These are phyloP conservation scores for Ia io DNA, from an alignment of 2,113 vertebrate species.

Conservation along the genomic window DNA sequence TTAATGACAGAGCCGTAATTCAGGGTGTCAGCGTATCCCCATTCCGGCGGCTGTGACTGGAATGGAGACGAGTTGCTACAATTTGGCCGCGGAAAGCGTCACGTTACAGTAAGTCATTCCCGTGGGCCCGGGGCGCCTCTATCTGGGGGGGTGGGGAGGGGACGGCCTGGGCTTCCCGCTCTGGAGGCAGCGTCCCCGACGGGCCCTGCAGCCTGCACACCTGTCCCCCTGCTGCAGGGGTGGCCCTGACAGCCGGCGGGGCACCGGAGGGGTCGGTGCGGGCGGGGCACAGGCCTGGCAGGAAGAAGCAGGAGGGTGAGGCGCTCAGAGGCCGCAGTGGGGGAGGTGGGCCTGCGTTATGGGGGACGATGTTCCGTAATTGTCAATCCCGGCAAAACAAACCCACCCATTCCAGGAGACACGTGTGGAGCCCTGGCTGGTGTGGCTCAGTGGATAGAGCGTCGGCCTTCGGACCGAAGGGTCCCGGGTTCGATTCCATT, in stretches of 20 bases:
- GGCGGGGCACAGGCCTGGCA: neutral
- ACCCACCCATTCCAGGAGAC: constrained; percentile 66
- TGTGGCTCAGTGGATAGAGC: too few species aligned
- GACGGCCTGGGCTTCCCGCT: constrained; percentile 64
- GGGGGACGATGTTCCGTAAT: constrained; percentile 37
- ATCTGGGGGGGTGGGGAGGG: neutral
- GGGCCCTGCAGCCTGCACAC: neutral
- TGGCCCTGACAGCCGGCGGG: constrained; percentile 63
- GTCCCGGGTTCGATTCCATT: too few species aligned
- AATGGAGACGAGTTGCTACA: constrained; percentile 81
- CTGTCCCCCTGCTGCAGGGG: constrained; percentile 69
- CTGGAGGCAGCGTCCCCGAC: constrained; percentile 47
- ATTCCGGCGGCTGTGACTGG: constrained; percentile 79
- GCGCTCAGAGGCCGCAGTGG: neutral
- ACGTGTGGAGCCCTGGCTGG: neutral
- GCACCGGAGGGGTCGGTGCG: neutral
- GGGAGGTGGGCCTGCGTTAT: constrained; percentile 4
- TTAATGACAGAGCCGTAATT: constrained; percentile 86
- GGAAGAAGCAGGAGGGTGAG: neutral
- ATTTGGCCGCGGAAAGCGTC: constrained; percentile 75
- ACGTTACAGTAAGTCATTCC: constrained; percentile 72
- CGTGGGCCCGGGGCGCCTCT: constrained; percentile 56
- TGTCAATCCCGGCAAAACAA: constrained; percentile 75
- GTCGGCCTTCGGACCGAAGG: too few species aligned
- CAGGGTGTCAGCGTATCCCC: constrained; percentile 84